These are phyloP conservation scores for Diadromus collaris DNA, from an alignment of 2,888 invertebrate genomes.

Conservation along the genomic window DNA sequence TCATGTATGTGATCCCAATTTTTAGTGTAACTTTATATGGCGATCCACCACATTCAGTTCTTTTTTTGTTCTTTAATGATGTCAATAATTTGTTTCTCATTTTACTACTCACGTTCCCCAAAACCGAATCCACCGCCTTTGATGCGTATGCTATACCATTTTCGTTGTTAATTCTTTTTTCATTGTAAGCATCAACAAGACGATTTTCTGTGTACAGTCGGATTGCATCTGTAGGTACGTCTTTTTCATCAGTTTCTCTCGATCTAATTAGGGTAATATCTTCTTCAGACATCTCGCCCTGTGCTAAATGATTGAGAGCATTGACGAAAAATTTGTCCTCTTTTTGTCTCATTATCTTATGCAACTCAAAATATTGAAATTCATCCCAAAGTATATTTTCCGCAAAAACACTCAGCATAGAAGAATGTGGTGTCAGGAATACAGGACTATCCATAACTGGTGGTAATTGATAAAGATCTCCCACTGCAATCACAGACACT, in stretches of 20 bases:
- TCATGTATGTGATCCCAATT: too few relatives aligned
- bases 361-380: conserved; percentile 68
- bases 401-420: conserved; percentile 41
- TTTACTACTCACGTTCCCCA: conserved; percentile 42
- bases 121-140: conserved; percentile 51
- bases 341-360: conserved; percentile 71
- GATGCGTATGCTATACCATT: conserved; percentile 23
- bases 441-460: conserved; percentile 68
- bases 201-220: conserved; percentile 28
- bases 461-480: conserved; percentile 73
- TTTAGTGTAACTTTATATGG: too few relatives aligned
- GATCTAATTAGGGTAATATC: conserved; percentile 62
- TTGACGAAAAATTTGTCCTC: conserved; percentile 65
- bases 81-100: too few relatives aligned
- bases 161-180: not conserved
- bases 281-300: not conserved
- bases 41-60: too few relatives aligned
- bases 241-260: conserved; percentile 49
- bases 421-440: conserved; percentile 55
- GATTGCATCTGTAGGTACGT: conserved; percentile 39
- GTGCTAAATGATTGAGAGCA: conserved; percentile 65
- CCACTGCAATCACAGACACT: conserved; percentile 71
- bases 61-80: too few relatives aligned
- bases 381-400: conserved; percentile 61
- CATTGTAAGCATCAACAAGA: not conserved